These are phyloP conservation scores for Variabilichromis moorii DNA, from an alignment of 2,113 vertebrate species.

Conservation along the genomic window DNA sequence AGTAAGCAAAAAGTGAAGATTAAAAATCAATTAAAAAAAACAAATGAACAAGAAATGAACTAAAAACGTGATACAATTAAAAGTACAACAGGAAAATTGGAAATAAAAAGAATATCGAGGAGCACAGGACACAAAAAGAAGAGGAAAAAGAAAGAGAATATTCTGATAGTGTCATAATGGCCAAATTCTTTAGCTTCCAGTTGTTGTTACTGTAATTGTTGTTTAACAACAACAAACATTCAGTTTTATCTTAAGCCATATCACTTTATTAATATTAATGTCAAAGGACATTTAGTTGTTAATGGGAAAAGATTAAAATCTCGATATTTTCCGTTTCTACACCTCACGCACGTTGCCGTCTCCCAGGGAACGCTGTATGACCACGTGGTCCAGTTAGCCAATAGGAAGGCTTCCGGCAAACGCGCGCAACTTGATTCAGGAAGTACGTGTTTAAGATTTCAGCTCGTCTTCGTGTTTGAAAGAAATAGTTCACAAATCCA, in stretches of 20 bases:
- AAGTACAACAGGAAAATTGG: rapidly evolving
- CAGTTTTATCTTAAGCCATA: background rate
- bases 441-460: background rate
- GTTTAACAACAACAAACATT: background rate
- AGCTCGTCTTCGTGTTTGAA: background rate
- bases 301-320: background rate
- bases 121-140: background rate
- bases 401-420: background rate
- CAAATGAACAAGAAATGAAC: background rate
- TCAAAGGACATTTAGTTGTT: background rate
- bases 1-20: background rate
- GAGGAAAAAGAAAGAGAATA: background rate
- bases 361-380: background rate
- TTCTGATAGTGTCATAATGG: background rate
- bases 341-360: background rate
- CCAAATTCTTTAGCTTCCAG: background rate
- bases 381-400: background rate
- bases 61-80: background rate
- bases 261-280: background rate
- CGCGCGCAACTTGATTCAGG: constrained; percentile 44
- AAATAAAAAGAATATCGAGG: background rate
- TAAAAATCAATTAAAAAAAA: rapidly evolving
- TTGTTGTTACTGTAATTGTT: background rate
- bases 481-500: background rate
- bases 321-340: background rate